Evolutionary conservation across 2,113 vertebrate genomes (phyloP).

Genomic region (Pseudorhombus dupliciocellatus): DNA sequence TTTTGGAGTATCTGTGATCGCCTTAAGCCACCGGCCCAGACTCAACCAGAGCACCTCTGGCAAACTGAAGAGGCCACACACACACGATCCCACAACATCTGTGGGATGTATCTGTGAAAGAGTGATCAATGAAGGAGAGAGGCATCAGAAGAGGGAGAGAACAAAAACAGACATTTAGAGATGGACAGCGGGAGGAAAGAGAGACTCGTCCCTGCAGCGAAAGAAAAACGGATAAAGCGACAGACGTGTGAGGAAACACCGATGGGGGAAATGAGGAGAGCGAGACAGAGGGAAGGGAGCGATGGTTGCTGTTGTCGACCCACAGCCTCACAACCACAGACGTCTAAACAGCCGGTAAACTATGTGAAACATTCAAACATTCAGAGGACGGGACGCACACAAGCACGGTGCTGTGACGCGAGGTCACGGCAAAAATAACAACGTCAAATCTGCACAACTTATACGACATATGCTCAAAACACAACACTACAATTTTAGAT

Average conservation of each 20-base stretch:
- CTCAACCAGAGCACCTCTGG: constrained; percentile 28
- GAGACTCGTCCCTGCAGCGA: background rate
- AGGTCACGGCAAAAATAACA: constrained; percentile 40
- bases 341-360: constrained; percentile 56
- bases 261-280: constrained; percentile 1
- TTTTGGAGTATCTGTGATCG: constrained; percentile 47
- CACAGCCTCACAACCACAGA: constrained; percentile 57
- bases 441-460: constrained; percentile 27
- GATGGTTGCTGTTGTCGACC: constrained; percentile 42
- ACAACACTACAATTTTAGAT: constrained; percentile 3
- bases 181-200: constrained; percentile 13
- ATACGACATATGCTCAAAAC: background rate
- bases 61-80: constrained; percentile 26
- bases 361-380: constrained; percentile 58
- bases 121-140: constrained; percentile 30
- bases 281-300: constrained; percentile 1
- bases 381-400: constrained; percentile 9
- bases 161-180: constrained; percentile 3
- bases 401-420: constrained; percentile 23
- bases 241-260: constrained; percentile 2
- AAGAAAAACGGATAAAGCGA: background rate
- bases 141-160: constrained; percentile 19
- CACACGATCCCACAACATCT: constrained; percentile 18
- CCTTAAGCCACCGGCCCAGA: constrained; percentile 49
- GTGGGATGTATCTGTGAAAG: constrained; percentile 33